Base-by-base conservation (phyloP, 2,797 vertebrate species). In the Crossoptilon crossoptilon region DNA sequence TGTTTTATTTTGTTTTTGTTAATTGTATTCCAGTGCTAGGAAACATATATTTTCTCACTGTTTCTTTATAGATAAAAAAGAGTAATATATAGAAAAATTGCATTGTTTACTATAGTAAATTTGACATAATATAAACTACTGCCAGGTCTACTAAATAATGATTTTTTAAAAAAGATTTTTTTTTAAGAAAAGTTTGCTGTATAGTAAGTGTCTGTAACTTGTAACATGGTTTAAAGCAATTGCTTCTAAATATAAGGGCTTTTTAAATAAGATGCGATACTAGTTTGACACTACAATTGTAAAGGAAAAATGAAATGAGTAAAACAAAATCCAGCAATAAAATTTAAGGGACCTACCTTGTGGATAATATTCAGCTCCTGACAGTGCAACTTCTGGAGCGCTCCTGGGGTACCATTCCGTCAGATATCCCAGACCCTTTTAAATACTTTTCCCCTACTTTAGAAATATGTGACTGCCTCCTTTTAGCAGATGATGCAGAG, bases 301-400 rank as follows among this genome's bases (percentile, higher is more conserved):
- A 27, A 91, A 63, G 3, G 27, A 81, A 85, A 60, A 87, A 43
- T 48, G 0, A 84, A 87, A 84, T 68, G 0, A 72, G 5, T 37
- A 27, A 56, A 73, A 70, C 67, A 88, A 88, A 80, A 90, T 69
- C 5, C 14, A 80, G 7, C 22, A 63, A 58, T 23, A 80, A 64
- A 84, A 66, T 73, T 6, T 58, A 87, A 91, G 44, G 46, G 41
- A 12, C 95, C 33, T 90, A 96, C 97, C 95, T 94, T 59, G 71
- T 41, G 24, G 51, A 24, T 74, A 33, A 15, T 68, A 5, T 16
- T 72, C 41, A 39, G 66, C 35, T 91, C 58, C 59, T 53, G 67
- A 14, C 6, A 26, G 49, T 62, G 31, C 21, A 14, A 29, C 41
- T 76, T 68, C 74, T 70, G 49, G 55, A 62, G 51, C n/a, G 21